Percentiles rank a stretch among this genome's conserved stretches.
phyloP scores from a whole-genome alignment of 2,113 vertebrate species.

The Periophthalmodon schlosseri region DNA sequence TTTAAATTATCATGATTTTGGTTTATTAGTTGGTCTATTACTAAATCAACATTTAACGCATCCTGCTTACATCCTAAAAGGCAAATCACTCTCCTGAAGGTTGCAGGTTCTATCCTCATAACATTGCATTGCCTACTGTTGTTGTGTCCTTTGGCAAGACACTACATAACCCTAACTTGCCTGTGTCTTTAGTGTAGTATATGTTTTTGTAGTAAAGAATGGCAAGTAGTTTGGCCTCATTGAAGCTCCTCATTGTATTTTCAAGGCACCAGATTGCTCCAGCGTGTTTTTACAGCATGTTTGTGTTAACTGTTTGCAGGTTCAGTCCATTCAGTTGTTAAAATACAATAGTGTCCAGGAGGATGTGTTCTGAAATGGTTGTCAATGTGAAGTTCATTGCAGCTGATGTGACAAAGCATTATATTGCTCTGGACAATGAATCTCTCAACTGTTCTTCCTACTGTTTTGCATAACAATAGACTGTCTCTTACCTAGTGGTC shows the following conservation, averaged over 20 bases:
- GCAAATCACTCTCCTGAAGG: neutral
- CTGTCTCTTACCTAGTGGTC: constrained; percentile 41
- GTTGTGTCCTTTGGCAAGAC: neutral
- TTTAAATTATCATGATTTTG: neutral
- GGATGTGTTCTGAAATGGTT: constrained; percentile 17
- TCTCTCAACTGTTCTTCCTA: constrained; percentile 49
- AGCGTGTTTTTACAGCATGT: neutral
- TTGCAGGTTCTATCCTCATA: neutral
- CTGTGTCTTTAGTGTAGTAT: neutral
- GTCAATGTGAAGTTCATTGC: constrained; percentile 20
- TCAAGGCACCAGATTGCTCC: neutral
- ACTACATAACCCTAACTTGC: neutral
- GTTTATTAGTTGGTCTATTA: neutral
- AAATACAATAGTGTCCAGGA: constrained; percentile 20
- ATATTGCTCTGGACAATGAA: constrained; percentile 48
- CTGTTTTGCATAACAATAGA: constrained; percentile 68
- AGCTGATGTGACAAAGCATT: constrained; percentile 46
- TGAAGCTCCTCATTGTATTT: neutral
- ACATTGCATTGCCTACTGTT: neutral
- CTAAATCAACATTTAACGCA: neutral
- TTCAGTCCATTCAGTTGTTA: constrained; percentile 2
- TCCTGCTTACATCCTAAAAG: neutral
- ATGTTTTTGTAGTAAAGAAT: neutral
- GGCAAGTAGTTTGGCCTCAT: neutral
- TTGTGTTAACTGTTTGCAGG: constrained; percentile 5